Evolutionary conservation across 53 echinoderm and acorn worm species (phyloP).

Genomic region (Actinopyga echinites): DNA sequence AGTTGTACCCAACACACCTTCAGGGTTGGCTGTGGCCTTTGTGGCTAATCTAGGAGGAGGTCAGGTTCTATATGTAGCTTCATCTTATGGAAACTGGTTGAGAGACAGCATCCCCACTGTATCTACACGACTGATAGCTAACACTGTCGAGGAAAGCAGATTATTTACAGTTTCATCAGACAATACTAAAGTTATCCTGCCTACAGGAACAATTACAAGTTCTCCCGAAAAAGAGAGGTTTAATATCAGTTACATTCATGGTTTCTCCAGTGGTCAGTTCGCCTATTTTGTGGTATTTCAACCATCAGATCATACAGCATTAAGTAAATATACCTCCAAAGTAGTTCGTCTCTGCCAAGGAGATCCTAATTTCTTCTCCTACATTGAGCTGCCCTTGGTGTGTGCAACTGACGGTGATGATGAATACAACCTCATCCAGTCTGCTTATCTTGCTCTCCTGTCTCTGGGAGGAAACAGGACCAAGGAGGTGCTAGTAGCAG

Average conservation of each 20-base stretch:
- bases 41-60: conserved; percentile 53
- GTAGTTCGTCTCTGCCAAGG: conserved; percentile 76
- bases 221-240: conserved; percentile 48
- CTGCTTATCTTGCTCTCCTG: conserved; percentile 68
- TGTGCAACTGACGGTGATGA: not conserved
- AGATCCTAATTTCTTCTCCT: conserved; percentile 65
- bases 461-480: conserved; percentile 19
- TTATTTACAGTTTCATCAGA: conserved; percentile 34
- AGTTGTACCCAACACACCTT: conserved; percentile 73
- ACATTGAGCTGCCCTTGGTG: conserved; percentile 77
- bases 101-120: conserved; percentile 52
- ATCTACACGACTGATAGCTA: conserved; percentile 50
- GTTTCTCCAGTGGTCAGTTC: conserved; percentile 71
- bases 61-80: conserved; percentile 62
- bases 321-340: conserved; percentile 65
- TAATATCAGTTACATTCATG: conserved; percentile 81
- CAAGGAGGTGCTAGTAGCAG: conserved; percentile 73
- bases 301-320: conserved; percentile 32
- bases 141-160: not conserved
- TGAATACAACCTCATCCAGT: conserved; percentile 76
- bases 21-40: conserved; percentile 76
- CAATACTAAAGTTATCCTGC: conserved; percentile 21
- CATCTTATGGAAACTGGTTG: conserved; percentile 65
- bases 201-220: conserved; percentile 16
- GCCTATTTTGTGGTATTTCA: conserved; percentile 81